Evolutionary conservation across 2,888 invertebrate genomes (phyloP).

Genomic region (Pinctada fucata): DNA sequence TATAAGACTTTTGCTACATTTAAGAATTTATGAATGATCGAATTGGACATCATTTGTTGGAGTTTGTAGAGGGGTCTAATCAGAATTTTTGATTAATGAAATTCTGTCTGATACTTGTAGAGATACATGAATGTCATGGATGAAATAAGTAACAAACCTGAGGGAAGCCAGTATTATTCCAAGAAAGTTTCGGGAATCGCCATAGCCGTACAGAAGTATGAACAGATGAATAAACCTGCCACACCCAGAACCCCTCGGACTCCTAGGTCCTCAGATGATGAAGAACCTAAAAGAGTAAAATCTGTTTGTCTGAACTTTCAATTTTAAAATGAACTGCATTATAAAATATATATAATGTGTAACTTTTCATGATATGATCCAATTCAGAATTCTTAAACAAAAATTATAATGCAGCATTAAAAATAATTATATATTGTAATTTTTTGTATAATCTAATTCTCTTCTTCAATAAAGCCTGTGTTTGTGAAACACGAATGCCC

Average conservation of each 20-base stretch:
- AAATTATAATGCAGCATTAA: too few species aligned
- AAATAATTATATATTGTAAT: too few species aligned
- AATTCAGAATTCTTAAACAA: too few species aligned
- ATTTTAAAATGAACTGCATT: not conserved
- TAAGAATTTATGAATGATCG: too few species aligned
- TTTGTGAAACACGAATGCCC: too few species aligned
- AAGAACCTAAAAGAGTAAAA: slow-evolving; percentile 15
- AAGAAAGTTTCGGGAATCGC: slow-evolving; percentile 36
- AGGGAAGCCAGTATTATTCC: slow-evolving; percentile 35
- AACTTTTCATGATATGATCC: too few species aligned
- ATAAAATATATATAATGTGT: not conserved
- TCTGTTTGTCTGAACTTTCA: not conserved
- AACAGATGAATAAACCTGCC: slow-evolving; percentile 19
- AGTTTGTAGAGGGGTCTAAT: too few species aligned
- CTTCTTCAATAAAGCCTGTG: too few species aligned
- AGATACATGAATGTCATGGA: slow-evolving; percentile 51
- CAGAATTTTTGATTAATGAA: too few species aligned
- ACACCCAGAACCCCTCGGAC: slow-evolving; percentile 23
- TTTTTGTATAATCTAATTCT: too few species aligned
- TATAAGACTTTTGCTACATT: too few species aligned
- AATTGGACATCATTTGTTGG: too few species aligned
- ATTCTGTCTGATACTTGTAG: slow-evolving; percentile 31
- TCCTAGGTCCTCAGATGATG: slow-evolving; percentile 1
- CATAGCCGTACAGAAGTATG: slow-evolving; percentile 14
- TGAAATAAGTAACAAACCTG: slow-evolving; percentile 43